Conservation (phyloP, 2,113 vertebrate species). For the Platycercus adscitus region DNA sequence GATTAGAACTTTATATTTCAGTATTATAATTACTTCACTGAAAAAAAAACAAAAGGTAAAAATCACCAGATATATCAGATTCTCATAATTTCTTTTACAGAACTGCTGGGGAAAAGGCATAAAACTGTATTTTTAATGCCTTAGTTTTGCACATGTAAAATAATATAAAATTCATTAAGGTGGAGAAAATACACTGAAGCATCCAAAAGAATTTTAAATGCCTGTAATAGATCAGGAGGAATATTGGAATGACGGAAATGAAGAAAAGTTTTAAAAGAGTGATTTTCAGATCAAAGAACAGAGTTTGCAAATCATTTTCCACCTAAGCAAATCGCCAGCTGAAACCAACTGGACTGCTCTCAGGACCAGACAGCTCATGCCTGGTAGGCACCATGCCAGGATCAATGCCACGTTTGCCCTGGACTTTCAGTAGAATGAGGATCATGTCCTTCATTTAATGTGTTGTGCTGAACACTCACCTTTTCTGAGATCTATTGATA, state of each 20-base stretch:
- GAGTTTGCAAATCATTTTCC: background rate
- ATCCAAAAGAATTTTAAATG: conserved; percentile 38
- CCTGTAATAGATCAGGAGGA: background rate
- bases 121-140: conserved; percentile 9
- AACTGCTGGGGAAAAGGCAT: background rate
- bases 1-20: background rate
- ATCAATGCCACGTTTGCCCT: background rate
- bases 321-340: background rate
- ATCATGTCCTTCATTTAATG: background rate
- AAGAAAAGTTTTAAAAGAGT: background rate
- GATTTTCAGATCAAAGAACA: background rate
- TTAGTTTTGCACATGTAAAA: background rate
- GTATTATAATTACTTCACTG: background rate
- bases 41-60: background rate
- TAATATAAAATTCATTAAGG: conserved; percentile 19
- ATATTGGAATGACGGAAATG: background rate
- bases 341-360: background rate
- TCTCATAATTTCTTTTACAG: background rate
- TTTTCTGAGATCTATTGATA: background rate
- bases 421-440: background rate
- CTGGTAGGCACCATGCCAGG: background rate
- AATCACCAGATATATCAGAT: background rate
- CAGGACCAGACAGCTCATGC: background rate
- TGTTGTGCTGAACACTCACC: background rate
- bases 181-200: conserved; percentile 4